phyloP scores from a whole-genome alignment of 2,797 vertebrate genomes.

The Siniperca scherzeri region DNA sequence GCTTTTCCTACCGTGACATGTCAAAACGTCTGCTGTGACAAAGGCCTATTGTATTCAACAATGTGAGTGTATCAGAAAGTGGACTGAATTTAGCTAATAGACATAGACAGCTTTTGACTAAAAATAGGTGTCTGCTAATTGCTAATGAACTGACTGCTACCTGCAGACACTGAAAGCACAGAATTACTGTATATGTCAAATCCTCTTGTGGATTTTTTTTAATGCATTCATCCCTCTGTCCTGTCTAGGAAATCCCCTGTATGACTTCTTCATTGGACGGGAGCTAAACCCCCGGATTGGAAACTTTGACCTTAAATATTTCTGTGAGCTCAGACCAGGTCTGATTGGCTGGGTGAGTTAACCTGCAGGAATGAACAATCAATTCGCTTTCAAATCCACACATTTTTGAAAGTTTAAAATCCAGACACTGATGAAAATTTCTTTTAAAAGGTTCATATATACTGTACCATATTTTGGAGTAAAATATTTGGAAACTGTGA shows the following conservation, averaged over 20 bases:
- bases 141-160: conserved; percentile 1
- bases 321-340: conserved; percentile 93
- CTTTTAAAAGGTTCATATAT: no score
- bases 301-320: conserved; percentile 93
- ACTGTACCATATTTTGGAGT: not conserved
- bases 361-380: not conserved
- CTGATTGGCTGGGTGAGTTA: conserved; percentile 93
- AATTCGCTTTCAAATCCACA: not conserved
- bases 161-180: not conserved
- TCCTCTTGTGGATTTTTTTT: not conserved
- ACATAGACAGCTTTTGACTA: not conserved
- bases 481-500: not conserved
- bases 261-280: conserved; percentile 94
- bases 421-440: not conserved
- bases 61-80: not conserved
- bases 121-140: not conserved
- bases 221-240: not conserved
- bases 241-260: conserved; percentile 88
- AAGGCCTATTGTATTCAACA: not conserved
- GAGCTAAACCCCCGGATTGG: conserved; percentile 92
- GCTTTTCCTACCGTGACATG: not conserved
- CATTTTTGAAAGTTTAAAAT: not conserved
- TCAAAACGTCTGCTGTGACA: not conserved
- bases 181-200: not conserved
- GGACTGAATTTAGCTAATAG: not conserved